Base-by-base conservation (phyloP, 2,797 vertebrate species). In the Halcyon smyrnensis region DNA sequence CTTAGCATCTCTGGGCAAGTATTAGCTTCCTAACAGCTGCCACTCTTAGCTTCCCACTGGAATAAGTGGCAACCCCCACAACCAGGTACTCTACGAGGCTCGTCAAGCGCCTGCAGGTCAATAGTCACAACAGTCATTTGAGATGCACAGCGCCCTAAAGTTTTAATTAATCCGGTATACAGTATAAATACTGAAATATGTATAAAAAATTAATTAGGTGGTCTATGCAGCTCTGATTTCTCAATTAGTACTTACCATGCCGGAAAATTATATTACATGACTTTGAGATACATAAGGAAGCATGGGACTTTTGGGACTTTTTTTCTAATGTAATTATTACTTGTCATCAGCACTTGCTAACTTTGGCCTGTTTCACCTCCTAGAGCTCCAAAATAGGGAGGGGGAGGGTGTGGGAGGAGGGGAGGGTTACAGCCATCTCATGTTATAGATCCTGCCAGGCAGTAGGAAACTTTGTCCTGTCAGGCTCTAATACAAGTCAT, bases 151-250 rank as follows among this genome's bases (percentile, higher is more conserved):
- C 28, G 45, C 90, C 95, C 96, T 95, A 95, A 97, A 97, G 95
- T 97, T 97, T 97, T 97, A 96, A 97, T 97, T 97, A 97, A 96
- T 96, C 89, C 10, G 2, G 75, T 91, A 97, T 97, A 96, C 83
- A 92, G 90, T 85, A 93, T 93, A 97, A 97, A 97, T 95, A 97
- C 96, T 81, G 94, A 97, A 97, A 97, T 97, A 96, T 64, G 93
- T 96, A 97, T 97, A 97, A 97, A 96, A 97, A 97, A 96, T 97
- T 97, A 97, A 97, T 97, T 97, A 97, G 94, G 94, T 97, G 95
- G 95, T 97, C 96, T 97, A 96, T 96, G 96, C 95, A 93, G 94
- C 95, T 96, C 93, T 96, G 95, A 97, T 97, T 97, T 97, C 95
- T 97, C 95, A 97, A 95, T 97, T 97, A 97, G 97, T 95, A 97